These are phyloP conservation scores for Morus bassanus DNA, from an alignment of 2,797 vertebrate genomes.

Conservation along the genomic window DNA sequence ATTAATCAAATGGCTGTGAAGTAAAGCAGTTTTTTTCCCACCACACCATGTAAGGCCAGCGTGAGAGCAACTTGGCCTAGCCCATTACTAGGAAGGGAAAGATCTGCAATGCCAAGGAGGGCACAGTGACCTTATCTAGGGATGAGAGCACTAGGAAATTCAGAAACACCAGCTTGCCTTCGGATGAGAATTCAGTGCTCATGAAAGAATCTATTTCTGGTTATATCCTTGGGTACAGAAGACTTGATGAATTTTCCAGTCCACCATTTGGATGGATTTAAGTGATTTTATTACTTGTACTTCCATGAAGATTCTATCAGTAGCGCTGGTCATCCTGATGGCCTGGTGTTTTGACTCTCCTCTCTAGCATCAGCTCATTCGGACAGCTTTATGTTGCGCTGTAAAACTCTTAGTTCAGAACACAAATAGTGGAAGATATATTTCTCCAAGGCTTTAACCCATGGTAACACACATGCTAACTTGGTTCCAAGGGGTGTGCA, in stretches of 20 bases:
- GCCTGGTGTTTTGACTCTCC: conserved; percentile 17
- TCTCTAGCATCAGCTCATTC: not conserved
- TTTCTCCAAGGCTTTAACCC: not conserved
- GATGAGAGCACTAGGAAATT: conserved; percentile 2
- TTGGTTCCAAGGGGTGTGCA: not conserved
- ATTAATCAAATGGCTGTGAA: conserved; percentile 18
- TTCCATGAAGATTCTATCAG: conserved; percentile 52
- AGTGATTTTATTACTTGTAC: conserved; percentile 11
- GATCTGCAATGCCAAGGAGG: not conserved
- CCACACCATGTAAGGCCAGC: not conserved
- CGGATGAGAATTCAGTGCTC: conserved; percentile 5
- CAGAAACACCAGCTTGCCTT: not conserved
- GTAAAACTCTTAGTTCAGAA: conserved; percentile 13
- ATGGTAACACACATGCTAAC: not conserved
- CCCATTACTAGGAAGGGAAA: not conserved
- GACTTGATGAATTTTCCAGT: conserved; percentile 40
- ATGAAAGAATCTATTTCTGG: conserved; percentile 33
- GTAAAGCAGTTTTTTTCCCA: not conserved
- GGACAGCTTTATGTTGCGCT: conserved; percentile 12
- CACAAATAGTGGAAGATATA: conserved; percentile 12
- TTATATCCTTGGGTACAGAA: conserved; percentile 31
- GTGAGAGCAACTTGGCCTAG: not conserved
- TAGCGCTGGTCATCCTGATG: not conserved
- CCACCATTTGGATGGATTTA: conserved; percentile 27
- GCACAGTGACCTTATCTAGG: conserved; percentile 3